Base-by-base conservation (phyloP, 2,113 vertebrate species). In the Urocitellus parryii region DNA sequence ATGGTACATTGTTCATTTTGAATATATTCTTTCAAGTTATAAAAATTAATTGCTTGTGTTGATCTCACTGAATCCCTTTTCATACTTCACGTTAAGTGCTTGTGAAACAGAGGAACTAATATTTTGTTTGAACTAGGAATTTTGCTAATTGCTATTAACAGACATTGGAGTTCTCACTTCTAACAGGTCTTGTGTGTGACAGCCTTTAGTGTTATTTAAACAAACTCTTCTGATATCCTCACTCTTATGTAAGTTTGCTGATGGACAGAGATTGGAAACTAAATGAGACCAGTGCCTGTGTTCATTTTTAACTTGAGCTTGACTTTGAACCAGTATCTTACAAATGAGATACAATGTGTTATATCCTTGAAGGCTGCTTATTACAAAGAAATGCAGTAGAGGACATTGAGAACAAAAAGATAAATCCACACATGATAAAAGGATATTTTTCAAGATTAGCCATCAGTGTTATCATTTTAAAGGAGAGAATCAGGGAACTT, bases 381-480 rank as follows among this genome's bases (percentile, higher is more conserved):
- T 88, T 98, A 96, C 97, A 80, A 95, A 88, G 96, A 96, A 97
- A 61, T 97, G 70, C 48, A 96, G 11, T 95, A 90, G 82, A 98
- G 91, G 89, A 97, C 93, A 95, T 67, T 95, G 96, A 39, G 90
- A 97, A 97, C 92, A 97, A 97, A 97, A 97, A 97, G 94, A 97
- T 93, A 98, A 97, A 97, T 92, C 83, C 88, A 91, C 48, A 96
- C 94, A 90, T 96, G 87, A 97, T 98, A 94, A 98, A 98, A 98
- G 96, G 65, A 85, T 97, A 98, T 73, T 98, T 97, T 56, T 72
- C 94, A 53, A 97, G 95, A 97, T 98, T 97, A 97, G 94, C 96
- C 95, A 85, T 96, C 96, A 97, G 80, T 97, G 96, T 97, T 98
- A 98, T 97, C 96, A 97, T 97, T 98, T 94, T 98, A 98, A 98